Percentiles rank a stretch among this genome's conserved stretches.
phyloP scores from a whole-genome alignment of 2,113 vertebrate genomes.

The Catagonus wagneri region DNA sequence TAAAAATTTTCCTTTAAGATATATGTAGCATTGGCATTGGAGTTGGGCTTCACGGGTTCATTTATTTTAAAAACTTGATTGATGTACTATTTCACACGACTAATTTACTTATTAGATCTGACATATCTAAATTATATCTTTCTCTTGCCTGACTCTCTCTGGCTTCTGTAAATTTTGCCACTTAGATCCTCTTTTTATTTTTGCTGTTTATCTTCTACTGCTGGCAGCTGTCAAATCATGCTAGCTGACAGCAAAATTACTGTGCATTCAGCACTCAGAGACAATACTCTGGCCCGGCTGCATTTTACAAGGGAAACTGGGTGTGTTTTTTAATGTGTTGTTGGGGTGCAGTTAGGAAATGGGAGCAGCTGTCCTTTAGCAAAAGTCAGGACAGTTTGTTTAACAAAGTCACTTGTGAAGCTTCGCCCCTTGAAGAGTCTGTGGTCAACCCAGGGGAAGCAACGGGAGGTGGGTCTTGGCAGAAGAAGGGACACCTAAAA shows the following conservation, averaged over 20 bases:
- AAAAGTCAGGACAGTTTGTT: constrained; percentile 73
- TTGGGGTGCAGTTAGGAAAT: constrained; percentile 71
- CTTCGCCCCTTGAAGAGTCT: not conserved
- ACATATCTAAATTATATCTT: constrained; percentile 71
- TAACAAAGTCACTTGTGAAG: not conserved
- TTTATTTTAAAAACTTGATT: not conserved
- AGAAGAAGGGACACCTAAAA: not conserved
- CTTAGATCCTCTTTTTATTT: constrained; percentile 79
- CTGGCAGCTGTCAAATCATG: constrained; percentile 79
- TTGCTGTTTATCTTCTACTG: constrained; percentile 74
- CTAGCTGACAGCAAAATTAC: constrained; percentile 85
- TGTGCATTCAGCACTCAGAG: constrained; percentile 74
- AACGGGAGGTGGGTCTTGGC: not conserved
- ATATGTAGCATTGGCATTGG: not conserved
- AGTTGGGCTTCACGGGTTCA: not conserved
- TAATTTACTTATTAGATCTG: constrained; percentile 78
- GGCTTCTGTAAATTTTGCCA: constrained; percentile 43
- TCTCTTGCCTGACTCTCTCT: constrained; percentile 69
- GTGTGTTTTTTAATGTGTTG: constrained; percentile 59
- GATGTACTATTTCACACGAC: constrained; percentile 64
- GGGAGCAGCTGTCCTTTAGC: constrained; percentile 64
- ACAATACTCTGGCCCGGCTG: constrained; percentile 79
- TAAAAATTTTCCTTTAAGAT: not conserved
- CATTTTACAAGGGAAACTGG: constrained; percentile 76
- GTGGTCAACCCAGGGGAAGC: not conserved